Evolutionary conservation across 1,140 invertebrate genomes (phyloP), one percentile per base, ranked within the genome.

Genomic region (Atta colombica): DNA sequence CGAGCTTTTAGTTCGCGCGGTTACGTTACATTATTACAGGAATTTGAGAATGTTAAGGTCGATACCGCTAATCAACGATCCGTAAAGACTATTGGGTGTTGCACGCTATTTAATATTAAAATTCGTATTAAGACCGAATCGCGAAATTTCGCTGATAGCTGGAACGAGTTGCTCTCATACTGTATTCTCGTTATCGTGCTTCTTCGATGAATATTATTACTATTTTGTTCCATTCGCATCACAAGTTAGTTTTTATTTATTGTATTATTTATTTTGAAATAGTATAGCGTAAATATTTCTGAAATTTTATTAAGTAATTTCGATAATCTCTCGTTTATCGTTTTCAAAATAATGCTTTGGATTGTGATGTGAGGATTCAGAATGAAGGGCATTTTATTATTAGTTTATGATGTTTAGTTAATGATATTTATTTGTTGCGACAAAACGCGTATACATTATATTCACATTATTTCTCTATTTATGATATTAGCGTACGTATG

Each of bases 381-480:
- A 93, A 77, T 93, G 88, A 87, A 87, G 86, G 86, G 49, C 80
- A 81, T 88, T 92, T 60, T 88, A 86, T 60, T 88, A 86, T 87
- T 90, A 90, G 81, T 91, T 92, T 88, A 80, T 89, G 66, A 69
- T 69, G 12, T 68, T 21, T 25, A 93, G 72, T 93, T 90, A 88
- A 88, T 87, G 87, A 66, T 87, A 84, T 90, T 92, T 90, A 91
- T 92, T 93, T 88, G 81, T 91, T 90, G 74, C 81, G 89, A 91
- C 88, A 89, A 91, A 90, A 88, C 84, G 91, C 89, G 89, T 93
- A 89, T 91, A 93, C 90, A 92, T 91, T 89, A 92, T 89, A 90
- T 91, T 90, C 88, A 91, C 90, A 92, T 92, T 89, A 89, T 80
- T 87, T 89, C 60, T 86, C 25, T 69, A 55, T 21, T 86, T 25